These are phyloP conservation scores for Syngnathus scovelli DNA, from an alignment of 2,113 vertebrate genomes.

Conservation along the genomic window DNA sequence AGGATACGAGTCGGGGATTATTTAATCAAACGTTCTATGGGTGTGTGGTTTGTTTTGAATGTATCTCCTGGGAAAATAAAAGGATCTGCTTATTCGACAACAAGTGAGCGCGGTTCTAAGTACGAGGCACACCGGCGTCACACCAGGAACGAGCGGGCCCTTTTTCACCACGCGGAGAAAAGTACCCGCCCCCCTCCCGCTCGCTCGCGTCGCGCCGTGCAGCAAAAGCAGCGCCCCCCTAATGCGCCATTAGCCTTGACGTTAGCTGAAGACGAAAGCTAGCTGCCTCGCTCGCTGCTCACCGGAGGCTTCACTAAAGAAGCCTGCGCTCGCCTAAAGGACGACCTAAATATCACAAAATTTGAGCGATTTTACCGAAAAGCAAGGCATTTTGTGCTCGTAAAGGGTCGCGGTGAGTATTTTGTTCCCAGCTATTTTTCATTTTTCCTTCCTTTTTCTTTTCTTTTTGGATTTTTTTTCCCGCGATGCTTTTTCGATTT, in stretches of 20 bases:
- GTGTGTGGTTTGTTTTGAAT: neutral
- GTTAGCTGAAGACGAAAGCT: constrained; percentile 46
- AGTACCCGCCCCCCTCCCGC: constrained; percentile 6
- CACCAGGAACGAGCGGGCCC: neutral
- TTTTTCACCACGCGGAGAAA: neutral
- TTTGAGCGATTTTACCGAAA: constrained; percentile 59
- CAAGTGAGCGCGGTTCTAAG: neutral
- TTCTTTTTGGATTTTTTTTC: constrained; percentile 60
- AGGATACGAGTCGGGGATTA: neutral
- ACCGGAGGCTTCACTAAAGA: constrained; percentile 24
- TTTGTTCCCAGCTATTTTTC: constrained; percentile 64
- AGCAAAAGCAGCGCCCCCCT: neutral
- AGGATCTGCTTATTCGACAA: neutral
- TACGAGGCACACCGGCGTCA: neutral
- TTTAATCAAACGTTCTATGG: neutral
- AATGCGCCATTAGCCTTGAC: constrained; percentile 40
- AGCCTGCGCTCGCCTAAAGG: constrained; percentile 32
- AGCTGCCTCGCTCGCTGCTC: constrained; percentile 23
- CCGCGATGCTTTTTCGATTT: constrained; percentile 45
- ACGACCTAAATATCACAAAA: constrained; percentile 44
- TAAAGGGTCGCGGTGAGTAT: constrained; percentile 73
- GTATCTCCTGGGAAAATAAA: neutral
- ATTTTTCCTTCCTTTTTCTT: constrained; percentile 64
- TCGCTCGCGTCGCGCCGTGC: neutral
- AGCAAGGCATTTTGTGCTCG: constrained; percentile 62